Percentiles rank a stretch among this genome's conserved stretches.
phyloP scores from a whole-genome alignment of 2,113 vertebrate genomes.

The Benitochromis conjunctus region DNA sequence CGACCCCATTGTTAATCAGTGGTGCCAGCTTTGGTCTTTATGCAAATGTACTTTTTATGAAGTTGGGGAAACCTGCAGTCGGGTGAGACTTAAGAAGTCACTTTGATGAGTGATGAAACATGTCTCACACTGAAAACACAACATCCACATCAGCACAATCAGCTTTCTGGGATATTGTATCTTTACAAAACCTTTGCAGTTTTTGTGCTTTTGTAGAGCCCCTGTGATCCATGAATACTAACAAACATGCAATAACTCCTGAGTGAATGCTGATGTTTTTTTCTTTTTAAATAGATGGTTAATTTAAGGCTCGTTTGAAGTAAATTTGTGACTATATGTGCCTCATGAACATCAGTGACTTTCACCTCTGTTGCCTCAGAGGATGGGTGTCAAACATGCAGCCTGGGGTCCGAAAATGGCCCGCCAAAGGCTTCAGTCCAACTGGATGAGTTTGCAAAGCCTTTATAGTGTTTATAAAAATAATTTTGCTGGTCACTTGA shows the following conservation, averaged over 20 bases:
- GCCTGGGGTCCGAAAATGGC: fast-evolving
- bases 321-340: neutral
- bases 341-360: neutral
- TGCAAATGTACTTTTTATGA: neutral
- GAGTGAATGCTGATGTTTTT: neutral
- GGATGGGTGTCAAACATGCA: neutral
- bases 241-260: neutral
- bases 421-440: neutral
- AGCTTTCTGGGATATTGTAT: neutral
- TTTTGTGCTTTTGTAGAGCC: neutral
- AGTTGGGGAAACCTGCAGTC: neutral
- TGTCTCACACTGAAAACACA: neutral
- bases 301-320: neutral
- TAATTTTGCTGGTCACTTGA: neutral
- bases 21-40: neutral
- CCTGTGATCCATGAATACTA: neutral
- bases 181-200: neutral
- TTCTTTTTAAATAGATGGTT: neutral
- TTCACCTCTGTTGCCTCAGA: neutral
- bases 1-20: neutral
- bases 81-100: fast-evolving
- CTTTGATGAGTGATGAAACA: neutral
- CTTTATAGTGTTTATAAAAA: neutral
- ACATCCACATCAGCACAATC: neutral
- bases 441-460: fast-evolving